These are phyloP conservation scores for Oryzias woworae DNA, from an alignment of 2,113 vertebrate species.

Conservation along the genomic window DNA sequence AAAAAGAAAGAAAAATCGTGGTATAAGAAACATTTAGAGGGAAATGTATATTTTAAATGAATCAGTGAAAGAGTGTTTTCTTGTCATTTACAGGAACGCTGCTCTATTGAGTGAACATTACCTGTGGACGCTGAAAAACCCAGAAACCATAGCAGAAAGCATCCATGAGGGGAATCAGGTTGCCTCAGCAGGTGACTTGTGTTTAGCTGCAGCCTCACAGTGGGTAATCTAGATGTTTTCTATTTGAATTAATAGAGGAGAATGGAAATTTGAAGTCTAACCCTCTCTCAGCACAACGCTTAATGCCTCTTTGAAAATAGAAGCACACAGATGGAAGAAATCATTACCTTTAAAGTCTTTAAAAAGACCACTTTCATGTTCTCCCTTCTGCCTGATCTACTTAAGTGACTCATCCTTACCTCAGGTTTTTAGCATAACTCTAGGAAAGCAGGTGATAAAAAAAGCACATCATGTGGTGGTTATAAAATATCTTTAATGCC, in stretches of 20 bases:
- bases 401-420: slow-evolving; percentile 40
- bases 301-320: slow-evolving; percentile 46
- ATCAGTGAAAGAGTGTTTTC: neutral
- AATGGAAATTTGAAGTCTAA: slow-evolving; percentile 24
- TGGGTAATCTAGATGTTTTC: slow-evolving; percentile 34
- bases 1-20: too few relatives aligned
- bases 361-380: slow-evolving; percentile 48
- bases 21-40: too few relatives aligned
- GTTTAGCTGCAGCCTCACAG: slow-evolving; percentile 29
- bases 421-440: slow-evolving; percentile 50
- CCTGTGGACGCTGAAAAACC: slow-evolving; percentile 26
- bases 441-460: slow-evolving; percentile 48
- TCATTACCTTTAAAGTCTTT: slow-evolving; percentile 27
- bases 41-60: neutral
- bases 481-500: slow-evolving; percentile 24
- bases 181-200: slow-evolving; percentile 28
- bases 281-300: slow-evolving; percentile 3
- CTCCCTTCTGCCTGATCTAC: slow-evolving; percentile 21
- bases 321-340: slow-evolving; percentile 23
- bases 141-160: slow-evolving; percentile 9
- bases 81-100: slow-evolving; percentile 10
- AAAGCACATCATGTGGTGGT: slow-evolving; percentile 4
- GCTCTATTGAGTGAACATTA: slow-evolving; percentile 10
- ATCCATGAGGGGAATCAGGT: slow-evolving; percentile 26
- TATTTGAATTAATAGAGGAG: slow-evolving; percentile 29